Evolutionary conservation across 2,113 vertebrate species (phyloP).

Genomic region (Lepus timidus): DNA sequence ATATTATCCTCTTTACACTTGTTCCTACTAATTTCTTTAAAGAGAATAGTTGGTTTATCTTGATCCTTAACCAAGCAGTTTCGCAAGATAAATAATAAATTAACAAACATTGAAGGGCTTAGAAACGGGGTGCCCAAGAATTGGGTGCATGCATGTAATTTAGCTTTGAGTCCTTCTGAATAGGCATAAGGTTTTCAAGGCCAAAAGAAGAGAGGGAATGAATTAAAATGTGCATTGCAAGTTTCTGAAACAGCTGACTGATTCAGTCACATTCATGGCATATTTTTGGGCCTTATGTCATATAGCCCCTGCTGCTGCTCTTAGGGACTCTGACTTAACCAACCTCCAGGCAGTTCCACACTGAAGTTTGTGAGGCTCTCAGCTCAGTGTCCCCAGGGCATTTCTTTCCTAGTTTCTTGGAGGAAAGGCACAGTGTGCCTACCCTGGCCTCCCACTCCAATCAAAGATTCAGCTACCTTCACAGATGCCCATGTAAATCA

Average conservation of each 20-base stretch:
- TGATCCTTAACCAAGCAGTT: conserved; percentile 5
- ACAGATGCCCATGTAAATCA: conserved; percentile 81
- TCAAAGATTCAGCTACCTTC: conserved; percentile 59
- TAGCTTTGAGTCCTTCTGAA: background rate
- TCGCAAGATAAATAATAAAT: background rate
- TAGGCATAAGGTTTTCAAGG: background rate
- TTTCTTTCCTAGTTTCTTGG: conserved; percentile 70
- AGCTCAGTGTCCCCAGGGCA: conserved; percentile 25
- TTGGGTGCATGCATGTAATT: background rate
- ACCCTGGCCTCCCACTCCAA: conserved; percentile 36
- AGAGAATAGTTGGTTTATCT: background rate
- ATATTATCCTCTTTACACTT: background rate
- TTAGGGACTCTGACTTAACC: background rate
- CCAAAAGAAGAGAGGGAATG: background rate
- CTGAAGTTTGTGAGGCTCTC: conserved; percentile 3
- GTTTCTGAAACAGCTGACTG: conserved; percentile 3
- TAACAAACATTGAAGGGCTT: background rate
- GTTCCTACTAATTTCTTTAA: conserved; percentile 26
- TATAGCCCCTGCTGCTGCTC: background rate
- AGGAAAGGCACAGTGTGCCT: conserved; percentile 47
- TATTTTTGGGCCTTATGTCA: conserved; percentile 15
- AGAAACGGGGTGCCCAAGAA: background rate
- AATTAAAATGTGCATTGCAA: background rate
- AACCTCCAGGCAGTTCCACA: conserved; percentile 30
- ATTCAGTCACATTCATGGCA: background rate